These are phyloP conservation scores for Nymphicus hollandicus DNA, from an alignment of 2,113 vertebrate species.

Conservation along the genomic window DNA sequence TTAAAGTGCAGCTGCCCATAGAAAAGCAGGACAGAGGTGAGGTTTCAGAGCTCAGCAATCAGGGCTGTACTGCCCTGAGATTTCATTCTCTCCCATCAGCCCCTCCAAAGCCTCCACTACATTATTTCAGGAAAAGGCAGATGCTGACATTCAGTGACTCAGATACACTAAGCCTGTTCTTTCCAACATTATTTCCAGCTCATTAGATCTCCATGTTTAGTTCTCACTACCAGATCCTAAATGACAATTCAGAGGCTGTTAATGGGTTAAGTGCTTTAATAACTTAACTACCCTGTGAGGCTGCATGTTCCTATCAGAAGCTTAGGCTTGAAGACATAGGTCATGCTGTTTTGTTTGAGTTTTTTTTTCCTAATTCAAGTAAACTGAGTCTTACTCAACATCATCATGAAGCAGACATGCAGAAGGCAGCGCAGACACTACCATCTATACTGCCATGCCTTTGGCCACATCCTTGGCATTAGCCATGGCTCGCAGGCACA, in stretches of 20 bases:
- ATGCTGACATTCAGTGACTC: slow-evolving; percentile 32
- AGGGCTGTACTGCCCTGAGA: not conserved
- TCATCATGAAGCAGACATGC: not conserved
- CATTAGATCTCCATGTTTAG: not conserved
- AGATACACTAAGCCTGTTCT: slow-evolving; percentile 22
- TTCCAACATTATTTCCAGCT: slow-evolving; percentile 18
- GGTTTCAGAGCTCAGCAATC: not conserved
- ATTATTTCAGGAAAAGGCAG: slow-evolving; percentile 22
- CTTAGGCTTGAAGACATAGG: not conserved
- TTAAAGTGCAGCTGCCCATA: not conserved
- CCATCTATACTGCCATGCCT: not conserved
- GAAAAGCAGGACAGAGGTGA: not conserved
- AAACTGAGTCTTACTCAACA: not conserved
- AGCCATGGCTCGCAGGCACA: not conserved
- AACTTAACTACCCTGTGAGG: not conserved
- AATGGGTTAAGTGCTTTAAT: not conserved
- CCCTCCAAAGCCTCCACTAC: not conserved
- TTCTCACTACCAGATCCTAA: not conserved
- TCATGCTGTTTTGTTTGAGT: not conserved
- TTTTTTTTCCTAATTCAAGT: not conserved
- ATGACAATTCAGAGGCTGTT: not conserved
- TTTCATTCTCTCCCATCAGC: not conserved
- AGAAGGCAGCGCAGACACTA: not conserved
- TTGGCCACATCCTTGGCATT: not conserved
- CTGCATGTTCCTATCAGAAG: not conserved